Conservation (phyloP, 2,797 vertebrate species). For the Antrozous pallidus region DNA sequence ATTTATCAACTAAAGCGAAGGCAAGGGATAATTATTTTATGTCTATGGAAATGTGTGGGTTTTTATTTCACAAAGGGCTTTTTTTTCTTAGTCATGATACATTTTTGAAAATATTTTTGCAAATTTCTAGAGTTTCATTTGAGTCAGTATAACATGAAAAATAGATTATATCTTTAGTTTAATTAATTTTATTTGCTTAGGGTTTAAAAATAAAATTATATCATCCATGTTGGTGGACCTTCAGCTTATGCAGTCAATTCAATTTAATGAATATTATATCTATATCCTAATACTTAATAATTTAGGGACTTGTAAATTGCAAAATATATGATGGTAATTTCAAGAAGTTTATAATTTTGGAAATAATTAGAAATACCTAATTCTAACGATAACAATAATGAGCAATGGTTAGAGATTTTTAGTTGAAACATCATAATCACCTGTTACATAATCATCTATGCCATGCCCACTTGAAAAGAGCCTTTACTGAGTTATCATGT, state of each 20-base stretch:
- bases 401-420: neutral
- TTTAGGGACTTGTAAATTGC: neutral
- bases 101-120: neutral
- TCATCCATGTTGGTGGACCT: neutral
- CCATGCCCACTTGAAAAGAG: neutral
- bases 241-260: neutral
- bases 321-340: neutral
- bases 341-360: neutral
- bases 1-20: neutral
- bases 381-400: neutral
- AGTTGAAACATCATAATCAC: neutral
- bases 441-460: neutral
- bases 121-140: neutral
- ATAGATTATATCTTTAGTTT: neutral
- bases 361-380: slow-evolving; percentile 31
- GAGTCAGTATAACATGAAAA: neutral
- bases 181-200: neutral
- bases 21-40: neutral
- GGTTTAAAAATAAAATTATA: neutral
- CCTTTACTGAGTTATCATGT: neutral
- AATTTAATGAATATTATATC: slow-evolving; percentile 9
- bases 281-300: slow-evolving; percentile 27
- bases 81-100: neutral
- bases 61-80: neutral
- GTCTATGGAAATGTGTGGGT: neutral